Percentiles rank a stretch among this genome's conserved stretches.
phyloP scores from a whole-genome alignment of 2,888 invertebrate genomes.

The Epinotia bilunana region DNA sequence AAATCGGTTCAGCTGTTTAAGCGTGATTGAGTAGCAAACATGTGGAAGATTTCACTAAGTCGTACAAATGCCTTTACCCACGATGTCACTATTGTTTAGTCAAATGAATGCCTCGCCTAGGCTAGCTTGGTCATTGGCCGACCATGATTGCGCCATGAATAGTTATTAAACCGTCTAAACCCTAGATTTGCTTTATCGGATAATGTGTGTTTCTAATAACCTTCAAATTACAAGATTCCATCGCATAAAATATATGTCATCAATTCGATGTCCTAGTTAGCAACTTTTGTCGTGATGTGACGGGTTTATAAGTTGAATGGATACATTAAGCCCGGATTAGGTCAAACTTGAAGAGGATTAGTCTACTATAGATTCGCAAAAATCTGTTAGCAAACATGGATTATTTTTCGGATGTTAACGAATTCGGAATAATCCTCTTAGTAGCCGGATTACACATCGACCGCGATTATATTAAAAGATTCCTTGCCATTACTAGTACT shows the following conservation, averaged over 20 bases:
- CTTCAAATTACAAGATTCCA: conserved; percentile 15
- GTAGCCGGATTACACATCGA: conserved; percentile 7
- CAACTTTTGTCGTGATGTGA: background rate
- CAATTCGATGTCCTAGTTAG: background rate
- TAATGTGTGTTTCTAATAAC: conserved; percentile 33
- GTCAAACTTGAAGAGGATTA: background rate
- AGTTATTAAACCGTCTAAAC: conserved; percentile 34
- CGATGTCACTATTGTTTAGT: conserved; percentile 23
- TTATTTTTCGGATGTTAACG: conserved; percentile 8
- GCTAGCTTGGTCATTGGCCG: conserved; percentile 34
- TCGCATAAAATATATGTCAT: conserved; percentile 5
- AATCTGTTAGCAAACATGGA: conserved; percentile 24
- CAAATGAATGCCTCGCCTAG: conserved; percentile 25
- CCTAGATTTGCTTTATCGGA: conserved; percentile 33
- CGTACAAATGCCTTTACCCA: background rate
- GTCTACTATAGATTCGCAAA: background rate
- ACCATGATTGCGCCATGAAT: conserved; percentile 37
- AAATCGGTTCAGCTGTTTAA: too few relatives aligned
- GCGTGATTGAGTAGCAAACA: too few relatives aligned
- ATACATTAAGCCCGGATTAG: background rate
- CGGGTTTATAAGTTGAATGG: background rate
- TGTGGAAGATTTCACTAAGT: conserved; percentile 4
- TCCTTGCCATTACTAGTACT: background rate
- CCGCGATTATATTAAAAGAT: background rate
- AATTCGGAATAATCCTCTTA: conserved; percentile 30